phyloP scores from a whole-genome alignment of 1,140 invertebrate species.

The Bombyx mori region DNA sequence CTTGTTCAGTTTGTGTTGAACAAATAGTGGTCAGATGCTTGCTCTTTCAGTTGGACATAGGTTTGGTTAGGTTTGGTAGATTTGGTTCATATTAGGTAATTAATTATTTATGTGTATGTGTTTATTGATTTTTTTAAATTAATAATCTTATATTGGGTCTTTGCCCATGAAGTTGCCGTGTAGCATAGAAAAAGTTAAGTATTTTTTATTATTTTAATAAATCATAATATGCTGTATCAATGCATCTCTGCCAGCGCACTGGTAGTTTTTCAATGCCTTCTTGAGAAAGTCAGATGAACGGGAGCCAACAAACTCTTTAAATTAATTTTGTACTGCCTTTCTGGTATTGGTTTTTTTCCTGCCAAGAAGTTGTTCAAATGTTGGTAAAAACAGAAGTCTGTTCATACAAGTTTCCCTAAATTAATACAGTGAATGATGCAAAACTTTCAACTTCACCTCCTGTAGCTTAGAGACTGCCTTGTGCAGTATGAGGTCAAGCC shows the following conservation, averaged over 20 bases:
- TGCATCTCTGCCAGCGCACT: not conserved
- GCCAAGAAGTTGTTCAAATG: not conserved
- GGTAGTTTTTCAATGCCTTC: not conserved
- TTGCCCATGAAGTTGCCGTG: too few species aligned
- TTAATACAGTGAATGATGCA: not conserved
- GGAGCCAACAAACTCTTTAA: not conserved
- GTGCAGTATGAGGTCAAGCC: not conserved
- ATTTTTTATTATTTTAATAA: too few species aligned
- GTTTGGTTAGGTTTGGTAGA: too few species aligned
- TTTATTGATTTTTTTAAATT: too few species aligned
- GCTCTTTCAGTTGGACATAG: too few species aligned
- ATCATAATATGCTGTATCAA: not conserved
- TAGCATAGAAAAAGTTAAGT: too few species aligned
- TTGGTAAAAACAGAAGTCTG: not conserved
- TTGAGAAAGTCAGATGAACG: not conserved
- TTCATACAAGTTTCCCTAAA: not conserved
- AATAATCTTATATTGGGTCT: too few species aligned
- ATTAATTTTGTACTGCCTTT: not conserved
- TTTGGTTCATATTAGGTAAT: too few species aligned
- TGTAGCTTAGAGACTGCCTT: not conserved
- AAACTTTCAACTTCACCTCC: not conserved
- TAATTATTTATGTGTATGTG: too few species aligned
- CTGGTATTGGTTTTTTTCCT: not conserved
- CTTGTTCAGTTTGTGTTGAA: too few species aligned
- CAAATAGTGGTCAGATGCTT: too few species aligned